A percentile compares a stretch with the other conserved stretches of the same genome.
These are phyloP conservation scores for Fissipunctia ypsillon DNA, from an alignment of 2,888 invertebrate species.

Conservation along the genomic window DNA sequence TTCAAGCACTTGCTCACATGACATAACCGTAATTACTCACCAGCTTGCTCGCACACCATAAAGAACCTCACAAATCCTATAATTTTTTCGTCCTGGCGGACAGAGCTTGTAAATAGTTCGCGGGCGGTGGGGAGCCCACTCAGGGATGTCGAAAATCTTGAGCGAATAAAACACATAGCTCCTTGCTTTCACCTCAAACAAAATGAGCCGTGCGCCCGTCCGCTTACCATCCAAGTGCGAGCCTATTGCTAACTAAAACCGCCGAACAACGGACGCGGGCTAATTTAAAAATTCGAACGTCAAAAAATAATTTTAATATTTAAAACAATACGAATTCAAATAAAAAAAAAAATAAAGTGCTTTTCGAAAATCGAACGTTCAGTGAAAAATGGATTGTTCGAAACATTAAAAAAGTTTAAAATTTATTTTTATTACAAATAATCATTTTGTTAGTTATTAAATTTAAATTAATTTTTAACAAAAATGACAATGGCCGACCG, in stretches of 20 bases:
- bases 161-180: slow-evolving; percentile 87
- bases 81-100: slow-evolving; percentile 64
- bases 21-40: slow-evolving; percentile 67
- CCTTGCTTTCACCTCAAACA: slow-evolving; percentile 89
- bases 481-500: slow-evolving; percentile 80
- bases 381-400: slow-evolving; percentile 68
- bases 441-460: slow-evolving; percentile 63
- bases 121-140: slow-evolving; percentile 79
- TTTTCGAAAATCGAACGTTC: slow-evolving; percentile 56
- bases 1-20: slow-evolving; percentile 63
- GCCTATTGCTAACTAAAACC: slow-evolving; percentile 80
- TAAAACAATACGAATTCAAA: slow-evolving; percentile 50
- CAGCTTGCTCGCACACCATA: slow-evolving; percentile 63
- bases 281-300: slow-evolving; percentile 71
- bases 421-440: slow-evolving; percentile 25
- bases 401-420: slow-evolving; percentile 43
- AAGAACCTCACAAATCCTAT: slow-evolving; percentile 51
- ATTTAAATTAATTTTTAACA: slow-evolving; percentile 58
- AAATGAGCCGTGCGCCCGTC: slow-evolving; percentile 84
- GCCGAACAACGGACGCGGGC: slow-evolving; percentile 81
- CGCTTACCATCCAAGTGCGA: slow-evolving; percentile 71
- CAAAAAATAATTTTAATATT: slow-evolving; percentile 40
- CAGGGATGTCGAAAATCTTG: slow-evolving; percentile 88
- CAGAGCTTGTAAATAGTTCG: slow-evolving; percentile 73
- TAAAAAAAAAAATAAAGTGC: slow-evolving; percentile 52